Conservation (phyloP, 2,888 invertebrate genomes). For the Tiphia femorata region DNA sequence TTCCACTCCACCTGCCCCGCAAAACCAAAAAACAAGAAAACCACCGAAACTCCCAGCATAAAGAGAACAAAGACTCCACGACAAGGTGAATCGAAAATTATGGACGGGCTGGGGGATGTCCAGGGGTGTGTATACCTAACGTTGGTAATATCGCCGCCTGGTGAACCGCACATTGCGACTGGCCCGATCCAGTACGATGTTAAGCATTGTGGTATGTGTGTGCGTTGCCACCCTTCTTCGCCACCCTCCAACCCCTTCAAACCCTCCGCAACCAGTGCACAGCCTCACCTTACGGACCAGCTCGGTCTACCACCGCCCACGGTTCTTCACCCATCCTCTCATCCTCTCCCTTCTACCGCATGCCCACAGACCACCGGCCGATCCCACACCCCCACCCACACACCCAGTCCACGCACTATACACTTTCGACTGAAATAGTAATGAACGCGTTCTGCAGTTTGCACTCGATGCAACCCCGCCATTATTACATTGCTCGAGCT, state of each 20-base stretch:
- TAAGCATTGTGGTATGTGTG: neutral
- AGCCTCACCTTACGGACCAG: too few species aligned
- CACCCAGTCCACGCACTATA: conserved; percentile 30
- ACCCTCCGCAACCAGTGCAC: neutral
- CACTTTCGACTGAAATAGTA: conserved; percentile 47
- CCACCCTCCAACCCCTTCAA: neutral
- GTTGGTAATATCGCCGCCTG: conserved; percentile 39
- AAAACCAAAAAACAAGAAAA: too few species aligned
- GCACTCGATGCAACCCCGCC: conserved; percentile 41
- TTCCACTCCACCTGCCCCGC: too few species aligned
- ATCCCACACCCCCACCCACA: conserved; percentile 7
- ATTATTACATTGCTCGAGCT: conserved; percentile 59
- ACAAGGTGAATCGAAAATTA: conserved; percentile 31
- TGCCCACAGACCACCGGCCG: neutral
- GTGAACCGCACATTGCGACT: conserved; percentile 36
- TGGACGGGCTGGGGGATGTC: neutral
- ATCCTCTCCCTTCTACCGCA: neutral
- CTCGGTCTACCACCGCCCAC: neutral
- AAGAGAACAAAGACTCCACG: too few species aligned
- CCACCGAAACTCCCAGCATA: too few species aligned
- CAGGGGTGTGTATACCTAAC: conserved; percentile 19
- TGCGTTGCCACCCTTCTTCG: neutral
- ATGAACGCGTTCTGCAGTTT: conserved; percentile 52
- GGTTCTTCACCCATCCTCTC: too few species aligned
- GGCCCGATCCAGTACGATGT: conserved; percentile 16